A percentile compares a stretch with the other conserved stretches of the same genome.
Evolutionary conservation across 2,888 invertebrate genomes (phyloP).

Genomic region (Brachycybe producta): DNA sequence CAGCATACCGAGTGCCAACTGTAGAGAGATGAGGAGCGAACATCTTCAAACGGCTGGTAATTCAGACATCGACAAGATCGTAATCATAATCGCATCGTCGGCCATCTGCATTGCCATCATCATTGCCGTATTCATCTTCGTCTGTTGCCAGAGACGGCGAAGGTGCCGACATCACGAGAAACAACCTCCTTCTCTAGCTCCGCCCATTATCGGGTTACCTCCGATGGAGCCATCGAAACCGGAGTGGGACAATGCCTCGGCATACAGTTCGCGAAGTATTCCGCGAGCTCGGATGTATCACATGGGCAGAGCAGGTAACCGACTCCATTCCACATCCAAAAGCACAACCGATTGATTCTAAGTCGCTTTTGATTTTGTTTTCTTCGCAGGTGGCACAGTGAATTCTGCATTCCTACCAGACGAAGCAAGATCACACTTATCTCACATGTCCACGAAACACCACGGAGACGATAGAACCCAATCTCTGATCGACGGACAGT

Average conservation of each 20-base stretch:
- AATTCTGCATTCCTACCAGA: slow-evolving; percentile 44
- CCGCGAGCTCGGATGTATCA: slow-evolving; percentile 75
- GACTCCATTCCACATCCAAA: neutral
- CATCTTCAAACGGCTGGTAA: neutral
- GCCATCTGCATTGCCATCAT: slow-evolving; percentile 86
- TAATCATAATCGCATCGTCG: slow-evolving; percentile 78
- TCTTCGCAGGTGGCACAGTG: slow-evolving; percentile 31
- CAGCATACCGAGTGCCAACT: slow-evolving; percentile 17
- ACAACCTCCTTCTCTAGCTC: slow-evolving; percentile 17
- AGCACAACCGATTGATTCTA: neutral
- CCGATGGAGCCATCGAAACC: slow-evolving; percentile 17
- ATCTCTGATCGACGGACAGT: slow-evolving; percentile 63
- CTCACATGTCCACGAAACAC: slow-evolving; percentile 45
- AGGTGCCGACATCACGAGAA: slow-evolving; percentile 6
- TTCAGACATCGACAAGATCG: slow-evolving; percentile 65
- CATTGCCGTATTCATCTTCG: slow-evolving; percentile 76
- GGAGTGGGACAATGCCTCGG: slow-evolving; percentile 80
- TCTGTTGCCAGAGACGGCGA: slow-evolving; percentile 60
- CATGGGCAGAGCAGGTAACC: slow-evolving; percentile 44
- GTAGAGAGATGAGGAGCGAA: slow-evolving; percentile 15
- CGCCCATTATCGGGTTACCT: slow-evolving; percentile 18
- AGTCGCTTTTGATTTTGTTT: slow-evolving; percentile 9
- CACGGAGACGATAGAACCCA: slow-evolving; percentile 44
- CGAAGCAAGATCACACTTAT: slow-evolving; percentile 55
- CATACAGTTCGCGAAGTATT: slow-evolving; percentile 79